Conservation (phyloP, 1,140 invertebrate species). For the Adelges cooleyi region DNA sequence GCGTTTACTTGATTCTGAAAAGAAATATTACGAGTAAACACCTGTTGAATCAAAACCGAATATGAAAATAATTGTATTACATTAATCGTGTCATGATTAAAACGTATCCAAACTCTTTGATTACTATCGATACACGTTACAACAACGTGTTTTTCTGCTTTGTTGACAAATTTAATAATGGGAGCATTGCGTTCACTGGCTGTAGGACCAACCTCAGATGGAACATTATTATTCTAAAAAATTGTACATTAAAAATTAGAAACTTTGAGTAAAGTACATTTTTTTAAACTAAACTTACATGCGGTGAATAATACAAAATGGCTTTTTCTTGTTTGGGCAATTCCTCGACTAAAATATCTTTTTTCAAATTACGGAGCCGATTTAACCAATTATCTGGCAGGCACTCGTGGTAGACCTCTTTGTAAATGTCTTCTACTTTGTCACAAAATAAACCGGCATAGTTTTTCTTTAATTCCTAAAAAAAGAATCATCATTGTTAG, state of each 20-base stretch:
- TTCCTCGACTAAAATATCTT: slow-evolving; percentile 3
- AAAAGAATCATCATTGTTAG: neutral
- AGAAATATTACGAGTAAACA: too few species aligned
- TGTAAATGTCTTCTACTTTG: slow-evolving; percentile 11
- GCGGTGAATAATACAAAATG: neutral
- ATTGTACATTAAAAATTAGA: too few species aligned
- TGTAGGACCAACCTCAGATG: neutral
- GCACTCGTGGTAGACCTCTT: neutral
- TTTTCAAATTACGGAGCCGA: neutral
- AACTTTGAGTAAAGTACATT: too few species aligned
- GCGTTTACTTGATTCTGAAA: too few species aligned
- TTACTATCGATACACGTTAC: neutral
- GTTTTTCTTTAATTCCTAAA: slow-evolving; percentile 15
- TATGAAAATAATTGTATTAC: neutral
- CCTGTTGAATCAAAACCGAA: too few species aligned
- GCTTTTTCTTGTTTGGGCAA: slow-evolving; percentile 11
- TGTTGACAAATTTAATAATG: slow-evolving; percentile 2
- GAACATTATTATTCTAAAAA: too few species aligned
- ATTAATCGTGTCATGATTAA: slow-evolving; percentile 14
- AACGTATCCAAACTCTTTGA: slow-evolving; percentile 4
- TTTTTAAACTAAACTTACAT: neutral
- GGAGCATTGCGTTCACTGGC: neutral
- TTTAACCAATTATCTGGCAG: neutral
- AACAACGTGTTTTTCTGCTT: neutral
- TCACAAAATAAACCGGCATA: slow-evolving; percentile 17